Evolutionary conservation across 2,797 vertebrate genomes (phyloP).

Genomic region (Acropternis orthonyx): DNA sequence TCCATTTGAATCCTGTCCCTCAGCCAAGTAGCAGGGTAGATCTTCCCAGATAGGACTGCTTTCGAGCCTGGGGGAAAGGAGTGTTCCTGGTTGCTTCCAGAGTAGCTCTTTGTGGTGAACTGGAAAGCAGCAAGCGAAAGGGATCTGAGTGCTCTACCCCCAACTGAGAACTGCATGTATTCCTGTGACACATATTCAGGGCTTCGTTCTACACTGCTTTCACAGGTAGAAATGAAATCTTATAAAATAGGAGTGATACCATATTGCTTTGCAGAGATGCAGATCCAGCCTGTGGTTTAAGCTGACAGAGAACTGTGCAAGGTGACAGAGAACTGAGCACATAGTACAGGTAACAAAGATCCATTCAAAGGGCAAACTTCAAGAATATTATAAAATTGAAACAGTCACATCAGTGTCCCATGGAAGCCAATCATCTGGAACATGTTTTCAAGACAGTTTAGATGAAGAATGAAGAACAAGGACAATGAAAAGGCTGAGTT

Average conservation of each 20-base stretch:
- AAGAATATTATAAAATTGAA: neutral
- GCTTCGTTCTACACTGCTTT: neutral
- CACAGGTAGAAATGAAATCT: neutral
- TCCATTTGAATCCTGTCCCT: conserved; percentile 54
- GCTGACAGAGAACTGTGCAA: neutral
- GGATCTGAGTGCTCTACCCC: neutral
- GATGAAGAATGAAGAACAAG: neutral
- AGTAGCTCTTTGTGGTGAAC: conserved; percentile 42
- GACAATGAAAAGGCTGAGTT: neutral
- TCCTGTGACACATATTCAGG: neutral
- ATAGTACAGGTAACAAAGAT: neutral
- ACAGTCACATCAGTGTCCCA: neutral
- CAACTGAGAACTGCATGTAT: neutral
- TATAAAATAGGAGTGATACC: neutral
- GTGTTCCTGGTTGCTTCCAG: conserved; percentile 39
- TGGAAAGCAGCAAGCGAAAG: conserved; percentile 26
- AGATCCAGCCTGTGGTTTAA: neutral
- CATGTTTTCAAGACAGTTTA: neutral
- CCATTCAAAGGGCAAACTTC: neutral
- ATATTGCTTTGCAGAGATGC: neutral
- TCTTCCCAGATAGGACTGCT: conserved; percentile 62
- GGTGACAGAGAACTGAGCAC: neutral
- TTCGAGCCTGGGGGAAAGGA: conserved; percentile 56
- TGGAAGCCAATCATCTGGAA: neutral
- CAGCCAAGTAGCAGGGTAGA: conserved; percentile 52